Base-by-base conservation (phyloP, 1,140 invertebrate genomes). In the Trichonephila clavata region DNA sequence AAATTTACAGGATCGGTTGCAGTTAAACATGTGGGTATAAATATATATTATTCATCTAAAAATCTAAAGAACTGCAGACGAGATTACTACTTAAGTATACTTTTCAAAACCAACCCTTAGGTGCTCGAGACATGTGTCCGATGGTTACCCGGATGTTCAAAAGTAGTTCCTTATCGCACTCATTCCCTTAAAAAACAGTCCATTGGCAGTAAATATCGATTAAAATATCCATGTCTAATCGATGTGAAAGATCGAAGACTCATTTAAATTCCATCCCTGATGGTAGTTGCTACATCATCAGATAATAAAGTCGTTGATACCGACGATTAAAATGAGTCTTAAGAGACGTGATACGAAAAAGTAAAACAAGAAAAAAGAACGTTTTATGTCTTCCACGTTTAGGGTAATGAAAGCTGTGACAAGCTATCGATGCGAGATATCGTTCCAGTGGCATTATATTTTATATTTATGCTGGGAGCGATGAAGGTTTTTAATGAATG, bases 241-340 rank as follows among this genome's bases (percentile, higher is more conserved):
- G 59, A 32, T 61, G 32, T 83, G 24, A 61, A 39, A 39, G 57
- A 86, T 59, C 57, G 84, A 60, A 20, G 16, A 27, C 24, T 61
- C 84, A 86, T 86, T 86, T 86, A 86, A 86, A 86, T 86, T 86
- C 84, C 27, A 32, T 24, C 57, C 59, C 6, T n/a, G 8, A 61
- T 2, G n/a, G 50, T 59, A 71, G 14, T 71, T 16, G 68, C 68
- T 71, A 18, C 68, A 32, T 16, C 68, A 61, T 86, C 84, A 32
- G 84, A 86, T 86, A 86, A 86, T 86, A 86, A 86, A 86, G 84
- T 32, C 84, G 84, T 86, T 61, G 84, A 86, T 86, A n/a, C 7
- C 2, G 8, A 18, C 24, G 84, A 86, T 86, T 86, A 86, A 27
- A 61, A 27, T 39, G 2, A 18, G 24, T 24, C 59, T 86, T 50